A percentile compares a stretch with the other conserved stretches of the same genome.
These are phyloP conservation scores for Pseudochromis fuscus DNA, from an alignment of 2,797 vertebrate genomes.

Conservation along the genomic window DNA sequence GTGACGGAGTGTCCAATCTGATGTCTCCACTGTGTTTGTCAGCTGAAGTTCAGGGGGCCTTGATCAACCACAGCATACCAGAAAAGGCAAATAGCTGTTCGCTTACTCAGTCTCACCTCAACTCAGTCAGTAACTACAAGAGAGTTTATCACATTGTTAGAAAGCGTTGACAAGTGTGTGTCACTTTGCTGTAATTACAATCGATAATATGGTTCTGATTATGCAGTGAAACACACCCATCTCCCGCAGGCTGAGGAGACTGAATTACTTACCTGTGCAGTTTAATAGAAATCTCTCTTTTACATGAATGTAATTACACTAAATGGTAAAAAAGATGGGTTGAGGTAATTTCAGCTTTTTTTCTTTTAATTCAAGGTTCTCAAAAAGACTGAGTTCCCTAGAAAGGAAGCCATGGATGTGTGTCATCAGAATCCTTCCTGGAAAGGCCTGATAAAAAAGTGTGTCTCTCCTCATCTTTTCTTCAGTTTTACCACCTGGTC, in stretches of 20 bases:
- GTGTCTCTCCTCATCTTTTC: slow-evolving; percentile 61
- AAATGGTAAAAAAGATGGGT: not conserved
- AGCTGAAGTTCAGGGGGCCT: slow-evolving; percentile 89
- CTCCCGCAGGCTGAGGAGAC: not conserved
- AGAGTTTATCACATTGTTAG: not conserved
- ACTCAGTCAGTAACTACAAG: no score
- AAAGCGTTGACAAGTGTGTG: not conserved
- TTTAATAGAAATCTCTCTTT: not conserved
- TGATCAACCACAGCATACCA: slow-evolving; percentile 91
- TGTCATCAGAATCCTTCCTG: slow-evolving; percentile 88
- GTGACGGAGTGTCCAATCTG: slow-evolving; percentile 82
- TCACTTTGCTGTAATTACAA: slow-evolving; percentile 2
- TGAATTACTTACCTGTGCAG: not conserved
- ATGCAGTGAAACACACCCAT: not conserved
- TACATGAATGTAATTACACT: not conserved
- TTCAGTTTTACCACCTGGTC: not conserved
- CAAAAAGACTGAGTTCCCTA: slow-evolving; percentile 92
- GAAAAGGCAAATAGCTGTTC: slow-evolving; percentile 86
- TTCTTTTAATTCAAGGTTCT: slow-evolving; percentile 85
- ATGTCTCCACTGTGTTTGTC: slow-evolving; percentile 95
- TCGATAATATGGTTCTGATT: slow-evolving; percentile 1
- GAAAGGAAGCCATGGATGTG: slow-evolving; percentile 85
- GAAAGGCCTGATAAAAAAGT: slow-evolving; percentile 94
- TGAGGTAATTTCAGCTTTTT: not conserved
- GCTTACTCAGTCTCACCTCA: slow-evolving; percentile 2